Evolutionary conservation across 2,888 invertebrate genomes (phyloP), one percentile per base, ranked within the genome.

Genomic region (Melanostoma mellinum): DNA sequence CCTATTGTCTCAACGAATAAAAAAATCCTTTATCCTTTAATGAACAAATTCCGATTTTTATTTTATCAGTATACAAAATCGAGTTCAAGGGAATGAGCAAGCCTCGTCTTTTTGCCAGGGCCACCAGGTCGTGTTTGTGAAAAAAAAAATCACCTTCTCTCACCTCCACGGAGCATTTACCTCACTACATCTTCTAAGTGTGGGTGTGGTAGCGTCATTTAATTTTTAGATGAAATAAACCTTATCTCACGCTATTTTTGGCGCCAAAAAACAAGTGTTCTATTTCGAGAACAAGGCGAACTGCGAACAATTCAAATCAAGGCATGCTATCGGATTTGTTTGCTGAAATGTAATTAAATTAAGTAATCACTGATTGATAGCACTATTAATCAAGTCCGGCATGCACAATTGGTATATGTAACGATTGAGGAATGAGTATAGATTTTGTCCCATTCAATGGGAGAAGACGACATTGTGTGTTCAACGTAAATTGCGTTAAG

Each of bases 41-140:
- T 30, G 38, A 20, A 20, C 20, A 38, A 1, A 20, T 63, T n/a
- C 38, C 30, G 0, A 63, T 48, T 63, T 10, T n/a, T 48, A 46
- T 68, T 50, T 61, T 69, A 76, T 69, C 65, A 44, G 42, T 61
- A 68, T 53, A 67, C 61, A 61, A 63, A 74, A 80, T 75, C 63
- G 75, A 75, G 69, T 75, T 80, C 75, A 80, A 42, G 74, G 69
- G 55, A 80, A 80, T 50, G 55, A 50, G 33, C 20, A 10, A 30
- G 50, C 38, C 50, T 61, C 20, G 40, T 50, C 36, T 56, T 69
- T 69, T 75, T 44, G 44, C 79, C 79, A 75, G 63, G 68, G 55
- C 69, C 42, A 56, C 68, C 46, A 63, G 30, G 36, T 35, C 20
- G 10, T 35, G 60, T n/a, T 35, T n/a, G 32, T 60, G 9, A 61